Evolutionary conservation across 2,797 vertebrate genomes (phyloP).

Genomic region (Pseudotriccus pelzelni): DNA sequence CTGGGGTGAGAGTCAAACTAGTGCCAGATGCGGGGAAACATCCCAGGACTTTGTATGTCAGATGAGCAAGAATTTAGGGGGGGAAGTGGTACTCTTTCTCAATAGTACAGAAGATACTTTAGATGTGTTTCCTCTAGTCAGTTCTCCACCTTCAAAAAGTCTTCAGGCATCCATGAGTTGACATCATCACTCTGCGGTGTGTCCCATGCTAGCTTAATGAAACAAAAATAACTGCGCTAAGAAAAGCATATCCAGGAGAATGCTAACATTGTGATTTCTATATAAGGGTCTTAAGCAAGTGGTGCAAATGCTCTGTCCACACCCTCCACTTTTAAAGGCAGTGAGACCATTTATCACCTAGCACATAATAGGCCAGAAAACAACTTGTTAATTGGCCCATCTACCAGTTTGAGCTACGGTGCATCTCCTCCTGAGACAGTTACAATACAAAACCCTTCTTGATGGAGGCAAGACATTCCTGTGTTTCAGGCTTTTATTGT

Average conservation of each 20-base stretch:
- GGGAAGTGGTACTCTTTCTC: neutral
- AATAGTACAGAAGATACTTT: neutral
- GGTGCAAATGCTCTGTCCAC: neutral
- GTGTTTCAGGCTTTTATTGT: neutral
- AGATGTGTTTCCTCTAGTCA: neutral
- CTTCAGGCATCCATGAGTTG: neutral
- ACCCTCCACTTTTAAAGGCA: neutral
- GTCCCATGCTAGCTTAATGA: neutral
- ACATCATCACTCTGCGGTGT: neutral
- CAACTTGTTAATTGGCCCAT: neutral
- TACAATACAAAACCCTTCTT: neutral
- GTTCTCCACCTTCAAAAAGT: neutral
- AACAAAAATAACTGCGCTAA: neutral
- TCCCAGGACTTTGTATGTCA: neutral
- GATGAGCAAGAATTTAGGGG: neutral
- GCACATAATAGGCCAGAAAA: neutral
- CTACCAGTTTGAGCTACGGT: neutral
- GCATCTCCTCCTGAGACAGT: neutral
- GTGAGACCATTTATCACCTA: neutral
- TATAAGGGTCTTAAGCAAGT: neutral
- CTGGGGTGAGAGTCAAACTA: neutral
- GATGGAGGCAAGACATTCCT: neutral
- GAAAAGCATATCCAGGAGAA: neutral
- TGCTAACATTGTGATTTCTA: neutral
- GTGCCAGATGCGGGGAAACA: neutral